A percentile compares a stretch with the other conserved stretches of the same genome.
Evolutionary conservation across 2,888 invertebrate species (phyloP).

Genomic region (Stomorhina lunata): DNA sequence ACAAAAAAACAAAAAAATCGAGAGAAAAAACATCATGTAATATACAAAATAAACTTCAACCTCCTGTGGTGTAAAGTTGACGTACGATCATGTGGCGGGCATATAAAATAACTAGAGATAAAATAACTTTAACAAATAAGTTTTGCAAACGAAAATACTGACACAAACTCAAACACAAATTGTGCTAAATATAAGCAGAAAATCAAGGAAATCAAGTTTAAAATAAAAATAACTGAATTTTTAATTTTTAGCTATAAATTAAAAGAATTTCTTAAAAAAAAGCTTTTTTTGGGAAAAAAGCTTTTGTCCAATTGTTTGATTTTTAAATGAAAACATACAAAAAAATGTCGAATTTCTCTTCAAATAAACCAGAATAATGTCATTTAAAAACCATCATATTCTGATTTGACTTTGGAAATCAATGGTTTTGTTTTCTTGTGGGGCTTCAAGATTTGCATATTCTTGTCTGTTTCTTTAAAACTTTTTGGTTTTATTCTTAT

Average conservation of each 20-base stretch:
- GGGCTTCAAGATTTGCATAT: slow-evolving; percentile 65
- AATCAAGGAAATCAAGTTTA: slow-evolving; percentile 3
- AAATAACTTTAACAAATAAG: slow-evolving; percentile 46
- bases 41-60: slow-evolving; percentile 67
- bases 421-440: slow-evolving; percentile 30
- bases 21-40: slow-evolving; percentile 68
- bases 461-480: slow-evolving; percentile 38
- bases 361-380: slow-evolving; percentile 45
- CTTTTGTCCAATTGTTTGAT: slow-evolving; percentile 18
- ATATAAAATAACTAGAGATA: slow-evolving; percentile 62
- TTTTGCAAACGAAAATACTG: slow-evolving; percentile 17
- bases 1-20: slow-evolving; percentile 17
- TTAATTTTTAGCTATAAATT: slow-evolving; percentile 41
- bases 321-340: slow-evolving; percentile 25
- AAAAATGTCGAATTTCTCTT: too few relatives aligned
- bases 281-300: background rate
- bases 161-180: background rate
- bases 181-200: background rate
- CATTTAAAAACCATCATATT: too few relatives aligned
- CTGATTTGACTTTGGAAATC: too few relatives aligned
- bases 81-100: slow-evolving; percentile 66
- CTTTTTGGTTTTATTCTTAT: slow-evolving; percentile 9
- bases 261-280: slow-evolving; percentile 27
- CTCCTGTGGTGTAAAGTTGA: slow-evolving; percentile 67
- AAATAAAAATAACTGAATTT: slow-evolving; percentile 45